Base-by-base conservation (phyloP, 2,888 invertebrate genomes). In the Galerucella calmariensis region DNA sequence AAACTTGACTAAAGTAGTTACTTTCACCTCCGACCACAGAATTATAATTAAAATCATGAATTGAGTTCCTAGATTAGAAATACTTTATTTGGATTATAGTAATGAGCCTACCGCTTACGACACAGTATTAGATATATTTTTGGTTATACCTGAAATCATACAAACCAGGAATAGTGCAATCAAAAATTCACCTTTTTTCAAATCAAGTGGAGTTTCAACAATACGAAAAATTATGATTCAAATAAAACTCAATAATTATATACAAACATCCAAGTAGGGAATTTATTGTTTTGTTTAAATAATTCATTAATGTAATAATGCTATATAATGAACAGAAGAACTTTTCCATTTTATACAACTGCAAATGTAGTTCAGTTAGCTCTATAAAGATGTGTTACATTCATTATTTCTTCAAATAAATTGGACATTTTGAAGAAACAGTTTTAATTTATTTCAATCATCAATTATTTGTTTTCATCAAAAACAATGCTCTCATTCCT, bases 341-440 rank as follows among this genome's bases (percentile, higher is more conserved):
- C 53, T n/a, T 53, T 53, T 53, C 53, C 3, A 53, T n/a, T 53
- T 14, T 53, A 53, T 53, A 53, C 8, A 3, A 3, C 53, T 53
- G n/a, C 53, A 14, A 4, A 53, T 53, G 5, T n/a, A 53, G 53
- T 16, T n/a, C 4, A 53, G 53, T 53, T 53, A 53, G 53, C 16
- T 53, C 53, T 53, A 53, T 53, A 53, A 53, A 53, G 53, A 53
- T 53, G 14, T 53, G 53, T 53, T 53, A 53, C 53, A 53, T 53
- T 53, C 16, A 53, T 16, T 53, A 53, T 53, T 53, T 16, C 53
- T 53, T 53, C 16, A 53, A 53, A 53, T 6, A 53, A 16, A 3
- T 2, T 53, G 53, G 16, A 53, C 16, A 53, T 53, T 53, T 53
- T 53, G 16, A 14, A 53, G 53, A 53, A 16, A 53, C 53, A 8